Evolutionary conservation across 2,888 invertebrate genomes (phyloP), one percentile per base, ranked within the genome.

Genomic region (Oscheius sp.): DNA sequence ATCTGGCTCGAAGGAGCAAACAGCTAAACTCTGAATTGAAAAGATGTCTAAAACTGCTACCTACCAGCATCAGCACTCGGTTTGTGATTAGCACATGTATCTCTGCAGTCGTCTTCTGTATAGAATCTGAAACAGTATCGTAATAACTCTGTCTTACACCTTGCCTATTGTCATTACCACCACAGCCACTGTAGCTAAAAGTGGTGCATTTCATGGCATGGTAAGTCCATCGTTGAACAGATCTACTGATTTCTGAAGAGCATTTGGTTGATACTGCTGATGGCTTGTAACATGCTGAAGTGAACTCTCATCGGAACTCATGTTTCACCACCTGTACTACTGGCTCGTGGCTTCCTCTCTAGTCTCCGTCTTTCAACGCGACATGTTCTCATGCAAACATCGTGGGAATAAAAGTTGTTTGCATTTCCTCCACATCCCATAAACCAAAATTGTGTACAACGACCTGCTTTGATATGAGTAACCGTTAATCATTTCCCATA

Each of bases 351-450:
- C 58, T 74, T 75, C 42, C 81, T 65, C 70, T 79, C 81, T 1
- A 81, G 59, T 55, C 57, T 33, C 70, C 79, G 13, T 33, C 59
- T 33, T 57, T 70, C 62, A 42, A 50, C 37, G 57, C 58, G 29
- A 37, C 82, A 82, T 13, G 82, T 80, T 53, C 82, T 62, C 57
- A 80, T 80, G 35, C 82, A 82, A 33, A 79, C 74, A 48, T 82
- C 81, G 51, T 79, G 79, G 1, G 83, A 80, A 51, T 79, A 77
- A 72, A 84, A 85, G 62, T 81, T 81, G 70, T 84, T 85, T 50
- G 79, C 83, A 65, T 87, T 87, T n/a, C 86, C 86, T 4, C 86
- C 87, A 70, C 87, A 87, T 11, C 87, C 87, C 55, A 86, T 73
- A 74, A 80, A 88, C 87, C 87, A 88, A 73, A 86, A 87, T 51